phyloP scores from a whole-genome alignment of 2,113 vertebrate species.

The Hucho hucho region DNA sequence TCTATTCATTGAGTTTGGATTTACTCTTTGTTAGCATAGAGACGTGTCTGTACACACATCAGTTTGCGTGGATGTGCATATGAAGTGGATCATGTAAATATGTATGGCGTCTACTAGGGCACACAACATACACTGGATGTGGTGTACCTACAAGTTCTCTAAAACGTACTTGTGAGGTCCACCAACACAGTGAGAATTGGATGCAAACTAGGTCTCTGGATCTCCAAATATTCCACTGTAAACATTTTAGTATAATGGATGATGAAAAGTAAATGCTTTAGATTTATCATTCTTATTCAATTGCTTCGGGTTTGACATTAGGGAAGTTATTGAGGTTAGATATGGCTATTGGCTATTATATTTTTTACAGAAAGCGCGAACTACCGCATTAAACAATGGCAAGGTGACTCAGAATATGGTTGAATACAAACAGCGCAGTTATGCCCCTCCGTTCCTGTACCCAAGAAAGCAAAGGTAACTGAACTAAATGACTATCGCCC shows the following conservation, averaged over 20 bases:
- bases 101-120: neutral
- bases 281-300: neutral
- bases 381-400: too few relatives aligned
- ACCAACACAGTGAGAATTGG: neutral
- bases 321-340: too few relatives aligned
- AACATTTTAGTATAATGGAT: neutral
- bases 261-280: neutral
- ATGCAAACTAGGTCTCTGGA: slow-evolving; percentile 10
- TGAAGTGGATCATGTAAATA: neutral
- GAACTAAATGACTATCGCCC: too few relatives aligned
- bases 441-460: too few relatives aligned
- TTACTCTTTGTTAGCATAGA: neutral
- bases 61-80: neutral
- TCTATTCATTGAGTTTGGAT: neutral
- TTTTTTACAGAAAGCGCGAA: too few relatives aligned
- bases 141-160: neutral
- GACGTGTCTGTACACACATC: neutral
- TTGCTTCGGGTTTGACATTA: too few relatives aligned
- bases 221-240: neutral
- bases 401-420: too few relatives aligned
- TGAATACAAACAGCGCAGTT: too few relatives aligned
- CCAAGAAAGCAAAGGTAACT: too few relatives aligned
- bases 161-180: neutral
- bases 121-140: neutral
- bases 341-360: too few relatives aligned